These are phyloP conservation scores for Eubucco bourcierii DNA, from an alignment of 2,113 vertebrate species.

Conservation along the genomic window DNA sequence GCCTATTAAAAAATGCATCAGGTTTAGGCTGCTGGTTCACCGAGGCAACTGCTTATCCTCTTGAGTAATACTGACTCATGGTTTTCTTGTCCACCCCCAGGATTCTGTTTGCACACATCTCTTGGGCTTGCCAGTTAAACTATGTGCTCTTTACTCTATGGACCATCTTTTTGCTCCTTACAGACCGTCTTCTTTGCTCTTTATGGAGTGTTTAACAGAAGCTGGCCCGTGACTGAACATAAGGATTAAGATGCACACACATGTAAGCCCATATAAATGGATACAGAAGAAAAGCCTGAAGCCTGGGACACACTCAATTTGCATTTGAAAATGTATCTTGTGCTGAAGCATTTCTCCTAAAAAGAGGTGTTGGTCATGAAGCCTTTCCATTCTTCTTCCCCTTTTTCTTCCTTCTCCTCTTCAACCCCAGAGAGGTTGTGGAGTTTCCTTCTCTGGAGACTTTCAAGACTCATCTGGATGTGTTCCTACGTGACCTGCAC, in stretches of 20 bases:
- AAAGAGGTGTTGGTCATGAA: neutral
- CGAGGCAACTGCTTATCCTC: neutral
- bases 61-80: slow-evolving; percentile 38
- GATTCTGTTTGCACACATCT: neutral
- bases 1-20: neutral
- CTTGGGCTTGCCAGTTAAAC: neutral
- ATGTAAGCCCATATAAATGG: neutral
- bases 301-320: neutral
- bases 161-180: neutral
- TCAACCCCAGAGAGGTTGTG: neutral
- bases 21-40: slow-evolving; percentile 2
- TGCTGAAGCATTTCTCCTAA: neutral
- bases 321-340: neutral
- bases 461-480: no score
- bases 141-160: neutral
- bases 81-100: neutral
- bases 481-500: neutral
- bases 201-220: neutral
- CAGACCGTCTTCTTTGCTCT: no score
- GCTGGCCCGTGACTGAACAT: neutral
- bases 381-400: neutral
- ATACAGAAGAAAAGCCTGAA: neutral
- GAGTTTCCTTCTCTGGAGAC: no score
- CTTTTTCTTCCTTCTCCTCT: neutral
- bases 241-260: neutral